Evolutionary conservation across 2,797 vertebrate species (phyloP), one percentile per base, ranked within the genome.

Genomic region (Xerus rutilus): DNA sequence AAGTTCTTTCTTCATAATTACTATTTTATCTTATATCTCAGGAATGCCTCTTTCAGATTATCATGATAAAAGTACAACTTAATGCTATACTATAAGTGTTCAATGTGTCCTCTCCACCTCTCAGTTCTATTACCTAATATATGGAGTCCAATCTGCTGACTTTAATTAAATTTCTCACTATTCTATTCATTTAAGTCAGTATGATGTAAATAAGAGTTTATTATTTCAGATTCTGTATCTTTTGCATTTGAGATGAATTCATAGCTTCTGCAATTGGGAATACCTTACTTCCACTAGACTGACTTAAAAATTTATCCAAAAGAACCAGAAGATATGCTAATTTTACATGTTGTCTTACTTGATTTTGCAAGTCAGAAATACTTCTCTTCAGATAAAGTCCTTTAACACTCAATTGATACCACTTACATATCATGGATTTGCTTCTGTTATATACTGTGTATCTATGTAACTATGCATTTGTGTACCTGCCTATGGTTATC

Each of bases 321-420:
- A 49, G 54, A 35, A 88, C 1, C 28, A 74, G 25, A 72, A 86
- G 12, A 87, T 78, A n/a, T 57, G 43, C 8, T 91, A 11, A 91
- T 77, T 95, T 82, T 78, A 32, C 52, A 54, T 32, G 20, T 81
- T 25, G 20, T 85, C 25, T 91, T 91, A 25, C 14, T 12, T 83
- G 28, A 91, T 35, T 91, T 86, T 95, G 28, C 57, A 21, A 86
- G n/a, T 85, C 17, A 77, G 47, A 95, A 91, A 78, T 92, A 28
- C 18, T 64, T 73, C 20, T 64, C 28, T 88, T 69, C 32, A 2
- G 77, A 54, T 74, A 91, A 84, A 52, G 5, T 83, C 43, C 47
- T 83, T 39, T 92, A 91, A 91, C 2, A 30, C 15, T 69, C 73
- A 17, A 4, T 59, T 57, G 15, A 14, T 74, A n/a, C 15, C 20